These are phyloP conservation scores for Incurvaria masculella DNA, from an alignment of 2,888 invertebrate genomes.

Conservation along the genomic window DNA sequence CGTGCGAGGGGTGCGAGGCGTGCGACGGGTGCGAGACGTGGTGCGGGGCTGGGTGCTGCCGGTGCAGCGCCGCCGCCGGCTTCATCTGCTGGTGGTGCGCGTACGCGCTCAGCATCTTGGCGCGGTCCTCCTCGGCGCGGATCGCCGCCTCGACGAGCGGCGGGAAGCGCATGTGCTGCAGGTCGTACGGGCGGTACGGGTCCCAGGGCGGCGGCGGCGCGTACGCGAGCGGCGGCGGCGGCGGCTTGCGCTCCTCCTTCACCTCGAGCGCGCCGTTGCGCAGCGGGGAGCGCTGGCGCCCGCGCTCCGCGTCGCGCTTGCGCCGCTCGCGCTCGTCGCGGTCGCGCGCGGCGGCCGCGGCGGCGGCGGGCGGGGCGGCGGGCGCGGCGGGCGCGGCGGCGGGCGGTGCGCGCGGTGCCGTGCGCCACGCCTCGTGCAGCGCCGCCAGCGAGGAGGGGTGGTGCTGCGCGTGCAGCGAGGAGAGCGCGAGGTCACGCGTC, in stretches of 20 bases:
- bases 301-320: constrained; percentile 58
- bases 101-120: constrained; percentile 72
- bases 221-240: constrained; percentile 52
- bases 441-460: constrained; percentile 35
- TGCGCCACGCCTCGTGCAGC: constrained; percentile 46
- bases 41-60: constrained; percentile 52
- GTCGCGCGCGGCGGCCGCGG: constrained; percentile 58
- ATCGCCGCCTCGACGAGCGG: constrained; percentile 77
- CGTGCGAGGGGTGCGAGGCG: constrained; percentile 30
- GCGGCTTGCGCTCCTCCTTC: constrained; percentile 50
- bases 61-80: constrained; percentile 42
- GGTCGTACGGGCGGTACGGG: constrained; percentile 69
- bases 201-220: constrained; percentile 63
- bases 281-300: constrained; percentile 71
- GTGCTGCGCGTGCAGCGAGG: constrained; percentile 44
- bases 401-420: constrained; percentile 21
- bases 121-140: constrained; percentile 75
- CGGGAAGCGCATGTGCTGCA: constrained; percentile 68
- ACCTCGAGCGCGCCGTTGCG: constrained; percentile 62
- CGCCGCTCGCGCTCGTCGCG: constrained; percentile 60
- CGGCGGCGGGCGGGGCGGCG: constrained; percentile 55
- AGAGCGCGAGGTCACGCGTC: constrained; percentile 55
- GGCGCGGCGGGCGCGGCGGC: constrained; percentile 26
- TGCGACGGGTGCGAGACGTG: constrained; percentile 33
- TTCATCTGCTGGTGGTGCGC: constrained; percentile 54